A percentile compares a stretch with the other conserved stretches of the same genome.
These are phyloP conservation scores for Drosophila paulistorum DNA, from an alignment of 1,140 invertebrate genomes.

Conservation along the genomic window DNA sequence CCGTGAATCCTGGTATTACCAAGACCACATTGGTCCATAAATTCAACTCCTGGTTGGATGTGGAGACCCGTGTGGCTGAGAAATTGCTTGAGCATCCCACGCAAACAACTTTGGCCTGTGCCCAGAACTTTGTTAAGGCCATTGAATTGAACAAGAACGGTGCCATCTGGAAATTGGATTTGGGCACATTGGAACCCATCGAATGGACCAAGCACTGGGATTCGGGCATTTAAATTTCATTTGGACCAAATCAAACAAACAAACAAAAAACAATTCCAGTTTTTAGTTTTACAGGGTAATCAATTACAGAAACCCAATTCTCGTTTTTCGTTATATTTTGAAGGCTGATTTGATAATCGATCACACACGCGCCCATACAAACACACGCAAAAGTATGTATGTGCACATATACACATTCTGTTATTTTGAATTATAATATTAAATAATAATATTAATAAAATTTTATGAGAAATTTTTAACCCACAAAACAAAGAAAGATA, in stretches of 20 bases:
- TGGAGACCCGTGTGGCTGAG: constrained; percentile 65
- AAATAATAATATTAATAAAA: constrained; percentile 34
- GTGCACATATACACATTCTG: constrained; percentile 14
- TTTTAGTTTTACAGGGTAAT: constrained; percentile 30
- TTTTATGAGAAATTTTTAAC: constrained; percentile 9
- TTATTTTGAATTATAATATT: not conserved
- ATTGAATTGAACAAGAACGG: constrained; percentile 74
- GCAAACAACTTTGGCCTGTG: constrained; percentile 51
- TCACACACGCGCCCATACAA: constrained; percentile 32
- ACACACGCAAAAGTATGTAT: constrained; percentile 25
- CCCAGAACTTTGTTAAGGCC: constrained; percentile 73
- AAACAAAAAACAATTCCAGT: not conserved
- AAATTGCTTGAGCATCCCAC: constrained; percentile 59
- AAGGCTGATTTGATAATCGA: constrained; percentile 45
- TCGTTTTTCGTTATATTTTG: constrained; percentile 23
- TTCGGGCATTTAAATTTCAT: constrained; percentile 55
- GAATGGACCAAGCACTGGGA: constrained; percentile 71
- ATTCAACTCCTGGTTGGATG: constrained; percentile 75
- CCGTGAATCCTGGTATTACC: constrained; percentile 71
- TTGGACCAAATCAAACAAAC: not conserved
- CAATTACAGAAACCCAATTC: not conserved
- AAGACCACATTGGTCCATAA: constrained; percentile 61
- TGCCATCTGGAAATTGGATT: constrained; percentile 70
- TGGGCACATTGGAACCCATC: constrained; percentile 57
- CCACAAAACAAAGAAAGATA: constrained; percentile 1